Percentiles rank a stretch among this genome's conserved stretches.
Evolutionary conservation across 1,140 invertebrate genomes (phyloP).

Genomic region (Protaetia brevitarsis): DNA sequence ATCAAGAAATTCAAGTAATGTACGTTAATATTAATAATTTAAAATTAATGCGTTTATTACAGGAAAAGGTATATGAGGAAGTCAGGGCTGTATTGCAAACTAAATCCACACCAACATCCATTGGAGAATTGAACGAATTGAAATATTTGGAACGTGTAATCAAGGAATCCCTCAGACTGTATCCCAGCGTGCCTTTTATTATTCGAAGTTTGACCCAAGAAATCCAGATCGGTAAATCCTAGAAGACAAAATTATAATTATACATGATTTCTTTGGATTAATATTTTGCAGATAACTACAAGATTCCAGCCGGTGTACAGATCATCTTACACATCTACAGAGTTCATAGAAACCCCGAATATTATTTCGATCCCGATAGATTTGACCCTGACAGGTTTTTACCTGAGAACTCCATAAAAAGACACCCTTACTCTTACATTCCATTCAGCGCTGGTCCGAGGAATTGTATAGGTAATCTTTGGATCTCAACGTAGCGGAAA

Average conservation of each 20-base stretch:
- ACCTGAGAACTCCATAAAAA: constrained; percentile 47
- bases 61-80: background rate
- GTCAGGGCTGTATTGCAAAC: background rate
- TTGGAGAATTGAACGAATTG: background rate
- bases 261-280: no score
- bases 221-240: no score
- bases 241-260: no score
- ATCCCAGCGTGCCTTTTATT: no score
- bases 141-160: background rate
- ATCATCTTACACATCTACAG: background rate
- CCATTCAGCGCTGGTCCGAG: constrained; percentile 60
- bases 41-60: background rate
- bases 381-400: constrained; percentile 64
- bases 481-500: background rate
- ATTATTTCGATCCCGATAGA: constrained; percentile 58
- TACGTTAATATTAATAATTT: background rate
- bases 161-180: background rate
- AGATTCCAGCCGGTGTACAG: background rate
- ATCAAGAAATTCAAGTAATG: constrained; percentile 59
- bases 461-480: constrained; percentile 55
- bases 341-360: constrained; percentile 53
- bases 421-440: constrained; percentile 53
- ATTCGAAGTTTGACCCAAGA: no score
- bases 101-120: background rate
- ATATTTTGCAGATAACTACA: background rate